Base-by-base conservation (phyloP, 2,888 invertebrate species). In the Morpho achilles region DNA sequence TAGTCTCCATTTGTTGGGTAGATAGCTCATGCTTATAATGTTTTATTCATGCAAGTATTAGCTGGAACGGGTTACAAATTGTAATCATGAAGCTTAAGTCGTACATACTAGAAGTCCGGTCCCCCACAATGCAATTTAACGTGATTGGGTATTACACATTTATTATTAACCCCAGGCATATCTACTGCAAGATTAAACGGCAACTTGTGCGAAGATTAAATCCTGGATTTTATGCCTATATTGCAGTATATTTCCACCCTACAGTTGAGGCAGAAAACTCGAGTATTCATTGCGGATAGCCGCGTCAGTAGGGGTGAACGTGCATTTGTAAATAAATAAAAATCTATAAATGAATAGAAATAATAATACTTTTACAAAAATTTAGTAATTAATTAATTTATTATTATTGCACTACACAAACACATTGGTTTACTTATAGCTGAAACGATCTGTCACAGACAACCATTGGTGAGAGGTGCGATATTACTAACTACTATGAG, bases 201-300 rank as follows among this genome's bases (percentile, higher is more conserved):
- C 76, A 78, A 84, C 84, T 87, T 83, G 83, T 77, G 77, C 78
- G 80, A 79, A 88, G 87, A 88, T 88, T 88, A 87, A 89, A 87
- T 84, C 84, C 83, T 73, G 86, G 82, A 83, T 87, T 88, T 87
- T 87, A 87, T 87, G 85, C 82, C 82, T 80, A 85, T 87, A 87
- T 82, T 84, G 80, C 83, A 72, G 82, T 80, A 82, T 75, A 74
- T 83, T 85, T 81, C 80, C 82, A 80, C 83, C 82, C 84, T 75
- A 75, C 78, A 76, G 79, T 81, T 82, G 79, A 81, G 82, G 79
- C 73, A 73, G 82, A 81, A 82, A 84, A 84, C 85, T 87, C 80
- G 81, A 82, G 87, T 85, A 86, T 87, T 87, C 87, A 85, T 87
- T 85, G 86, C 84, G 84, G 84, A 80, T 79, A 81, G 82, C 83